Base-by-base conservation (phyloP, 2,797 vertebrate genomes). In the Pangasius krempfi region DNA sequence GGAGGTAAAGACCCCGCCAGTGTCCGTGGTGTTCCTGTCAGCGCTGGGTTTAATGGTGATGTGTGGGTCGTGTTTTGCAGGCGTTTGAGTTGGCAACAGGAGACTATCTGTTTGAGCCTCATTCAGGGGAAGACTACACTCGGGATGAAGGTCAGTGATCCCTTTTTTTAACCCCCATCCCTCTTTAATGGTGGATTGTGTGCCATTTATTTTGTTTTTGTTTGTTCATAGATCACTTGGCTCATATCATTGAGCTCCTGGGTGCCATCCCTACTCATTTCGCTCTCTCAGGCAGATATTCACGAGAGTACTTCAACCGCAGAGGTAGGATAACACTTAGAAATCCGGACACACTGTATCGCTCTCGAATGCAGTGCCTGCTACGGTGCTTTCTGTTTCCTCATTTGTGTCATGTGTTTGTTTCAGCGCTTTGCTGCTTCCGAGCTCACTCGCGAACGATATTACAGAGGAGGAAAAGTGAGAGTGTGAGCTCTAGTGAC, bases 301-400 rank as follows among this genome's bases (percentile, higher is more conserved):
- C 98, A 94, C 97, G 98, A 95, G 98, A 99, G 94, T 99, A 99
- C 97, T 99, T 99, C 96, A 97, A 96, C 95, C 97, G 98, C 95
- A 98, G 96, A 98, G 98, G 98, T 99, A 96, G 93, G 94, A 83
- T 4, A 20, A 40, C 37, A 20, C 52, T 4, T 2, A 30, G 3
- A 27, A 60, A 25, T 2, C 44, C 16, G 0, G 22, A 20, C 40
- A 18, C 10, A 14, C 0, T 1, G 12, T 18, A 16, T 9, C 10
- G 3, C 30, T 22, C 12, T 64, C 13, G 37, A 54, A 9, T 27
- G 3, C 76, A 12, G 27, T 5, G 16, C 20, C 78, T 37, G 30
- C 5, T 40, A 10, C 5, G 1, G 22, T 27, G 56, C 79, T 44
- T 12, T 82, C 25, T 1, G 3, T 40, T 54, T 54, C 2, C 0